Percentiles rank a stretch among this genome's conserved stretches.
phyloP scores from a whole-genome alignment of 2,113 vertebrate species.

The Hippopotamus amphibius region DNA sequence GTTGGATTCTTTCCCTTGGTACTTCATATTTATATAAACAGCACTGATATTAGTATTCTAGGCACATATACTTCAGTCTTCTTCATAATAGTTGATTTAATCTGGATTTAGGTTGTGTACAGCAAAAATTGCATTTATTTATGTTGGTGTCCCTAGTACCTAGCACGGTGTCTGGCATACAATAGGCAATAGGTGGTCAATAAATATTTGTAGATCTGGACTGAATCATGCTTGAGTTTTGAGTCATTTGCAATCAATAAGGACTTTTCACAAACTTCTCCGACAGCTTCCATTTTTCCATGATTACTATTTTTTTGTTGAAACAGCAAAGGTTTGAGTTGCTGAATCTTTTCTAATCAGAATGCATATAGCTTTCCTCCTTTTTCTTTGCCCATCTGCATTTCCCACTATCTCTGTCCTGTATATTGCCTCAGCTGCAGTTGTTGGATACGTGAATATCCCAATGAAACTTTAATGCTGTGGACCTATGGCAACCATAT shows the following conservation, averaged over 20 bases:
- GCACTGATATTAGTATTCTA: not conserved
- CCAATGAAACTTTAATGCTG: not conserved
- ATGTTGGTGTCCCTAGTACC: not conserved
- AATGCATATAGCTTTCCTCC: not conserved
- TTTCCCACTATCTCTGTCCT: not conserved
- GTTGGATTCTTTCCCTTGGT: not conserved
- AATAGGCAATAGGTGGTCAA: not conserved
- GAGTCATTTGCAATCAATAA: not conserved
- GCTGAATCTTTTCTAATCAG: conserved; percentile 11
- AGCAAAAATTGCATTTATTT: conserved; percentile 20
- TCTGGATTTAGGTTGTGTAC: not conserved
- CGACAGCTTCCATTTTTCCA: not conserved
- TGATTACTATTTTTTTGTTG: not conserved
- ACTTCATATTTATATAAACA: conserved; percentile 11
- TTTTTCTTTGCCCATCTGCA: not conserved
- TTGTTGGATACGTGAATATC: not conserved
- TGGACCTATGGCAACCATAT: not conserved
- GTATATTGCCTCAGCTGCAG: not conserved
- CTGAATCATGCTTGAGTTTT: conserved; percentile 8
- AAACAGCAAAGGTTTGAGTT: not conserved
- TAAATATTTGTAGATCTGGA: not conserved
- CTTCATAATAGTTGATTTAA: not conserved
- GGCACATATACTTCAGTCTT: not conserved
- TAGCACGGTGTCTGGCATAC: not conserved
- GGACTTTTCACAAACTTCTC: conserved; percentile 36